Evolutionary conservation across 2,888 invertebrate genomes (phyloP), one percentile per base, ranked within the genome.

Genomic region (Galerucella nymphaeae): DNA sequence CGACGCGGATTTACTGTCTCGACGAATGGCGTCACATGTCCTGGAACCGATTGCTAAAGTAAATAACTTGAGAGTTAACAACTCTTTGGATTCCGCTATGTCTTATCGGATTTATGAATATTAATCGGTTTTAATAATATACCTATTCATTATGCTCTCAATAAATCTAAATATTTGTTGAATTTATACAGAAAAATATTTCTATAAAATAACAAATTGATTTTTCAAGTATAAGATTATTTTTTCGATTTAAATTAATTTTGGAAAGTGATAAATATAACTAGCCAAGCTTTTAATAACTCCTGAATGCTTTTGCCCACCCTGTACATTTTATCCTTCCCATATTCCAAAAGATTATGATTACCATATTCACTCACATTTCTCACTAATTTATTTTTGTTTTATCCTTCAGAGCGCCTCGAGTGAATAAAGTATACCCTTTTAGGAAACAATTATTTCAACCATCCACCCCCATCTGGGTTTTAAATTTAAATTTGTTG

Each of bases 1-100:
- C 38, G 58, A 58, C 58, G 58, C 58, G 8, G 18, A 23, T 58
- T 58, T 30, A 30, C 6, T 38, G 58, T 58, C 58, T 23, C 23
- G 58, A 58, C 58, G 14, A 13, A 18, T 53, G 50, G 50, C 50
- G 50, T 53, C 50, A 18, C 18, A 9, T 53, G 50, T 53, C 50
- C 16, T 53, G 16, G 9, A 53, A 53, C 18, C 50, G n/a, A 16
- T 53, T 16, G 50, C 18, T 53, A 18, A 53, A 53, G 50, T 53
- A 18, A 53, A 53, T 53, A 10, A 16, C 50, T 53, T 53, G 13
- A 42, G 16, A 4, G 10, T 18, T 53, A 53, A 53, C 50, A 53
- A 16, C 9, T 53, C 8, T 9, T 48, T 48, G 48, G 6, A 48
- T 48, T 13, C 42, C n/a, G 16, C 16, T n/a, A 53, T 16, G 16